Evolutionary conservation across 2,113 vertebrate genomes (phyloP).

Genomic region (Speoplatyrhinus poulsoni): DNA sequence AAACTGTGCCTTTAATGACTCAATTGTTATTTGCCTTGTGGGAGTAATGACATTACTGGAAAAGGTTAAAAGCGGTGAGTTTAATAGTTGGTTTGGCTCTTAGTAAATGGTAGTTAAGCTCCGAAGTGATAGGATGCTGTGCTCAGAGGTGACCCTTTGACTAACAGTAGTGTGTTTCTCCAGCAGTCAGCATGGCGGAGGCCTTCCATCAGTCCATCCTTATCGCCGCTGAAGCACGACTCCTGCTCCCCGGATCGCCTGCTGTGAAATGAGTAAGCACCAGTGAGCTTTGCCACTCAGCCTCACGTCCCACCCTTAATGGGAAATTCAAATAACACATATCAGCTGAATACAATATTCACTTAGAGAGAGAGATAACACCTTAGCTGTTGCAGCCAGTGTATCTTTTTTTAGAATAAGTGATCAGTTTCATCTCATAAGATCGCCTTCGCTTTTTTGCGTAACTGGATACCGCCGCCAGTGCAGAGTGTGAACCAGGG

Average conservation of each 20-base stretch:
- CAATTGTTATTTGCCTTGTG: neutral
- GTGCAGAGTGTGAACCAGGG: conserved; percentile 45
- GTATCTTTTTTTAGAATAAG: conserved; percentile 52
- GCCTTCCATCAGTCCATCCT: conserved; percentile 56
- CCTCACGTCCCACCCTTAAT: conserved; percentile 53
- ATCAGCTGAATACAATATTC: conserved; percentile 73
- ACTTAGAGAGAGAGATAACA: conserved; percentile 66
- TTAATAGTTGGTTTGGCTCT: conserved; percentile 32
- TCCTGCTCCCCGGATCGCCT: conserved; percentile 52
- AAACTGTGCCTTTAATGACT: neutral
- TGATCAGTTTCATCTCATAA: conserved; percentile 25
- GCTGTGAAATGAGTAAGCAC: conserved; percentile 53
- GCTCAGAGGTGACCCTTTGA: conserved; percentile 63
- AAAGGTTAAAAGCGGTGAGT: conserved; percentile 46
- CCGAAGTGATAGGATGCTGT: conserved; percentile 29
- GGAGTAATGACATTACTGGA: conserved; percentile 26
- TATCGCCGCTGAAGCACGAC: conserved; percentile 54
- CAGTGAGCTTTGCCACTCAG: conserved; percentile 45
- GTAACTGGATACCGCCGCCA: conserved; percentile 38
- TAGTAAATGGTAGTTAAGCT: conserved; percentile 46
- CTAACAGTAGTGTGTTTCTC: conserved; percentile 48
- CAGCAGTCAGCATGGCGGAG: conserved; percentile 15
- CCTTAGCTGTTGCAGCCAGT: conserved; percentile 56
- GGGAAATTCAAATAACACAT: conserved; percentile 73
- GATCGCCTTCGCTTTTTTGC: neutral